Percentiles rank a stretch among this genome's conserved stretches.
Conservation (phyloP, 2,888 invertebrate genomes). For the Cerceris rybyensis region DNA sequence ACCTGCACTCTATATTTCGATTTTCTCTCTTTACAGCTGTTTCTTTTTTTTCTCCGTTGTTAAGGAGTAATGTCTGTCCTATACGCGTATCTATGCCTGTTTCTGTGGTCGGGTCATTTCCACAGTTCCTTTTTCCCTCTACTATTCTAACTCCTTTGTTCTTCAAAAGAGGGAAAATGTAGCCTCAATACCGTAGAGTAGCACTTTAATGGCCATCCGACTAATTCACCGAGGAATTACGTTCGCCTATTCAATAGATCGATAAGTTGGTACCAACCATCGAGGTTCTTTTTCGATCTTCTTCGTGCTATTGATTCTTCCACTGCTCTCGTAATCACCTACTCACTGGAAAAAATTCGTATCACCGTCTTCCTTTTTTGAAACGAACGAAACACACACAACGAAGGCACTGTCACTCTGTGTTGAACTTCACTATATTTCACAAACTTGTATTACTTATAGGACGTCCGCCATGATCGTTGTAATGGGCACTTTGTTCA, state of each 20-base stretch:
- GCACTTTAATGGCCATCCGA: slow-evolving; percentile 37
- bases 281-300: not conserved
- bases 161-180: slow-evolving; percentile 18
- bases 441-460: not conserved
- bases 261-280: not conserved
- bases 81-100: slow-evolving; percentile 1
- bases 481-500: not conserved
- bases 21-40: not conserved
- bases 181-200: slow-evolving; percentile 14
- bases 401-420: not conserved
- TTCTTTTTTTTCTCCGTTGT: not conserved
- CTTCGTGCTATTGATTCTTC: not conserved
- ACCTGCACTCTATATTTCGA: no score
- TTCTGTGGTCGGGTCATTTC: slow-evolving; percentile 55
- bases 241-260: not conserved
- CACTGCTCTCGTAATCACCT: not conserved
- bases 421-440: not conserved
- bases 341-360: not conserved
- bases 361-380: not conserved
- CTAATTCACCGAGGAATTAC: slow-evolving; percentile 34
- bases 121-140: slow-evolving; percentile 30
- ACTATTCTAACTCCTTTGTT: slow-evolving; percentile 43
- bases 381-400: not conserved
- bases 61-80: not conserved
- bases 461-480: not conserved